Evolutionary conservation across 2,113 vertebrate species (phyloP).

Genomic region (Pimephales promelas): DNA sequence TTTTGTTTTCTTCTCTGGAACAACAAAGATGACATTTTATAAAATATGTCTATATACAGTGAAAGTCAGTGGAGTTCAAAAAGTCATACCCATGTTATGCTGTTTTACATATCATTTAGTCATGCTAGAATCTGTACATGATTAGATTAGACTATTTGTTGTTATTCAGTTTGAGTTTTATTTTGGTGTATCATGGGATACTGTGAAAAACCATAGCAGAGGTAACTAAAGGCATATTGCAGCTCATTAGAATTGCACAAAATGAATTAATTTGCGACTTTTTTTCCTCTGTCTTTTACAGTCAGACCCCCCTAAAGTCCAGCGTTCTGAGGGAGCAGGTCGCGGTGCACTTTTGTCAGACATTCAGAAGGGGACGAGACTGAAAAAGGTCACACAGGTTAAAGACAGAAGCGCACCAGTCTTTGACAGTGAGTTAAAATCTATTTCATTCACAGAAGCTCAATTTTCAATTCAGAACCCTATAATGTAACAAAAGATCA

Average conservation of each 20-base stretch:
- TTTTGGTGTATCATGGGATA: not conserved
- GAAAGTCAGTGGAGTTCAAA: not conserved
- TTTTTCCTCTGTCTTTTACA: conserved; percentile 44
- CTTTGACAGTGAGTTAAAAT: conserved; percentile 83
- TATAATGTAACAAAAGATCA: not conserved
- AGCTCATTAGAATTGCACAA: not conserved
- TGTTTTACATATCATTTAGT: too few relatives aligned
- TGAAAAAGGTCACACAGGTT: conserved; percentile 87
- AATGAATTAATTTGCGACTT: not conserved
- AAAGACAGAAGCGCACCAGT: conserved; percentile 89
- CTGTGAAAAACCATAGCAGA: not conserved
- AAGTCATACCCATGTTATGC: too few relatives aligned
- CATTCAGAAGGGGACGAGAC: conserved; percentile 88
- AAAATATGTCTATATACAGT: too few relatives aligned
- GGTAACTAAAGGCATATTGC: not conserved
- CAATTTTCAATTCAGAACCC: not conserved
- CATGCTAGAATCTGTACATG: not conserved
- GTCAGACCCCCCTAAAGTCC: conserved; percentile 58
- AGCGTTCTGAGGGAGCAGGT: conserved; percentile 67
- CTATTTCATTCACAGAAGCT: not conserved
- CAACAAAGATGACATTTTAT: not conserved
- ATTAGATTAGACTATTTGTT: not conserved
- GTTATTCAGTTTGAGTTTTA: not conserved
- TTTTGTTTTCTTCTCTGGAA: not conserved
- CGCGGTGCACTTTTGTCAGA: conserved; percentile 87